Conservation (phyloP, 1,140 invertebrate genomes). For the Calephelis virginiensis region DNA sequence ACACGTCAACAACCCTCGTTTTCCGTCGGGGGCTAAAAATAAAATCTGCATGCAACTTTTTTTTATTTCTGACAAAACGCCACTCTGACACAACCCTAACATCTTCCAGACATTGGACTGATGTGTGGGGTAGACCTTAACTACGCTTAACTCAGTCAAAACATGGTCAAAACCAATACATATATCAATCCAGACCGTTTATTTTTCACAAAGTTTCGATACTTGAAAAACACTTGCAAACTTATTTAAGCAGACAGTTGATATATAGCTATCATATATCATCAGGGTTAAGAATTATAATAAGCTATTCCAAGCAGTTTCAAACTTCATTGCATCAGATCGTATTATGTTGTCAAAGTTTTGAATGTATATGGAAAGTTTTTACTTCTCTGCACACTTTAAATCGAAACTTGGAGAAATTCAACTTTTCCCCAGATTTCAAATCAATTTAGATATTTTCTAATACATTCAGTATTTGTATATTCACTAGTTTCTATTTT, state of each 20-base stretch:
- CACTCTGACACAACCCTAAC: too few relatives aligned
- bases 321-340: constrained; percentile 13
- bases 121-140: too few relatives aligned
- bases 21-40: too few relatives aligned
- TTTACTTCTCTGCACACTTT: constrained; percentile 1
- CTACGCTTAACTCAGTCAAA: too few relatives aligned
- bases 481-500: not conserved
- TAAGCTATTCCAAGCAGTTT: constrained; percentile 10
- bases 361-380: constrained; percentile 6
- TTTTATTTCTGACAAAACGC: too few relatives aligned
- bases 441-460: not conserved
- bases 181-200: not conserved
- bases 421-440: not conserved
- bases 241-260: not conserved
- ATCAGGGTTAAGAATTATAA: constrained; percentile 5
- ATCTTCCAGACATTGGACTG: too few relatives aligned
- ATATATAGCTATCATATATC: constrained; percentile 2
- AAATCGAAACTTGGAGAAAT: constrained; percentile 1
- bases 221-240: constrained; percentile 4
- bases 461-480: not conserved
- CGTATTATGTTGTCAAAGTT: constrained; percentile 9
- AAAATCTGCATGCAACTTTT: too few relatives aligned
- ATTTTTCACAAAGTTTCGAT: not conserved
- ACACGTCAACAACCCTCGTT: too few relatives aligned
- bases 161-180: not conserved